Conservation (phyloP, 2,797 vertebrate species). For the Pipistrellus pipistrellus region DNA sequence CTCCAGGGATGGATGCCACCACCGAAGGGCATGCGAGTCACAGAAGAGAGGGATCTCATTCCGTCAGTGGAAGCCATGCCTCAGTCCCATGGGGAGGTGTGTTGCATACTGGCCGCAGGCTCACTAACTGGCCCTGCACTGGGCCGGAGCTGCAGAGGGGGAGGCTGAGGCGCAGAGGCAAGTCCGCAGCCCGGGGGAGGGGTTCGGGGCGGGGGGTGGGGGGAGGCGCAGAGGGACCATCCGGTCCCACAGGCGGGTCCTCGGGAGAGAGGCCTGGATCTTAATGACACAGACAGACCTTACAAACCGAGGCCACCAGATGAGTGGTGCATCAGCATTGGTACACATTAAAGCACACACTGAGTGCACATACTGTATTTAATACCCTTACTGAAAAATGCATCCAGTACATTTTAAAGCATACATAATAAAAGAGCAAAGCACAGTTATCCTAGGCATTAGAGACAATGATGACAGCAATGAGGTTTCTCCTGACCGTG, state of each 20-base stretch:
- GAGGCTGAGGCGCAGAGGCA: background rate
- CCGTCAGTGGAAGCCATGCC: background rate
- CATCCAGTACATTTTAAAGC: background rate
- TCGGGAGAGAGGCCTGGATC: background rate
- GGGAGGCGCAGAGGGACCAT: no score
- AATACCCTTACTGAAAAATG: slow-evolving; percentile 27
- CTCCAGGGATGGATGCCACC: background rate
- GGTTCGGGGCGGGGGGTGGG: background rate
- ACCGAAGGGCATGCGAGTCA: background rate
- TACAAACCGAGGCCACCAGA: background rate
- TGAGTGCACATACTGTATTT: background rate
- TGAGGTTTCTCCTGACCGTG: background rate
- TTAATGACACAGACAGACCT: background rate
- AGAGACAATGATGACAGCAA: background rate
- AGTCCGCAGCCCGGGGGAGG: background rate
- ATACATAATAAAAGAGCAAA: background rate
- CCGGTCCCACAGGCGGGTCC: background rate
- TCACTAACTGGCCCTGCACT: background rate
- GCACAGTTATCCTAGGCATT: background rate
- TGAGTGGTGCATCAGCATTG: background rate
- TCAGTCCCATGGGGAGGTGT: background rate
- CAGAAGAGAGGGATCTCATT: background rate
- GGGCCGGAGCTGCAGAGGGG: background rate
- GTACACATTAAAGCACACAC: background rate
- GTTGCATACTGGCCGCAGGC: background rate